Evolutionary conservation across 2,797 vertebrate genomes (phyloP).

Genomic region (Valencia hispanica): DNA sequence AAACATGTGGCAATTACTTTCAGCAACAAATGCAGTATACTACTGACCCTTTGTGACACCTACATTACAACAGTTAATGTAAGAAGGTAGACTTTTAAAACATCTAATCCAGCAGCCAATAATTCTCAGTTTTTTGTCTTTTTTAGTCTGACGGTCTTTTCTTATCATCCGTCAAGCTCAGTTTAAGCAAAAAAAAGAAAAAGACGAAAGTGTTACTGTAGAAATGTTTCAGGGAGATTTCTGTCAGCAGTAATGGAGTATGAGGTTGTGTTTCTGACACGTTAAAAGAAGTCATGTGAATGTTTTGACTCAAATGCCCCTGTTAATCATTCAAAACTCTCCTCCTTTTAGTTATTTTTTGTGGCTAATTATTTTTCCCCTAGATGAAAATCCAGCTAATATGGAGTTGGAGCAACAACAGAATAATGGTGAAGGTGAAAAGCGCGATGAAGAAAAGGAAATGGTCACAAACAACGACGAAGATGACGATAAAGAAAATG

Average conservation of each 20-base stretch:
- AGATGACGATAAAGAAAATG: slow-evolving; percentile 37
- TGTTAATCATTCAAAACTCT: slow-evolving; percentile 29
- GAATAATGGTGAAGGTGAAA: slow-evolving; percentile 23
- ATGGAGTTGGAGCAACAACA: slow-evolving; percentile 48
- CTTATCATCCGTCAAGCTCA: slow-evolving; percentile 19
- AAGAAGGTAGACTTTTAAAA: slow-evolving; percentile 19
- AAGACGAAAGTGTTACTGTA: slow-evolving; percentile 35
- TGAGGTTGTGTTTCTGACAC: slow-evolving; percentile 32
- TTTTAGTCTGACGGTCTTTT: slow-evolving; percentile 9
- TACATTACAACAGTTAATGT: neutral
- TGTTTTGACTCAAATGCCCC: slow-evolving; percentile 24
- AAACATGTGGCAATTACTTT: too few relatives aligned
- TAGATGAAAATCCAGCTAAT: slow-evolving; percentile 55
- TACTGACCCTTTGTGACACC: neutral
- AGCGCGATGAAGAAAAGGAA: slow-evolving; percentile 26
- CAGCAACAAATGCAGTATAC: too few relatives aligned
- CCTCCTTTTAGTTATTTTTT: slow-evolving; percentile 23
- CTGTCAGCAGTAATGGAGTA: slow-evolving; percentile 41
- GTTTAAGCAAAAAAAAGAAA: slow-evolving; percentile 24
- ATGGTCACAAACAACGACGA: neutral
- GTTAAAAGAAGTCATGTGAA: slow-evolving; percentile 42
- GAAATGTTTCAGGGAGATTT: slow-evolving; percentile 41
- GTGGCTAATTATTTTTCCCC: slow-evolving; percentile 27
- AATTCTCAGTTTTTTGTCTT: neutral
- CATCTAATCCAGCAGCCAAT: neutral